These are phyloP conservation scores for Oryzias sinensis DNA, from an alignment of 2,797 vertebrate species.

Conservation along the genomic window DNA sequence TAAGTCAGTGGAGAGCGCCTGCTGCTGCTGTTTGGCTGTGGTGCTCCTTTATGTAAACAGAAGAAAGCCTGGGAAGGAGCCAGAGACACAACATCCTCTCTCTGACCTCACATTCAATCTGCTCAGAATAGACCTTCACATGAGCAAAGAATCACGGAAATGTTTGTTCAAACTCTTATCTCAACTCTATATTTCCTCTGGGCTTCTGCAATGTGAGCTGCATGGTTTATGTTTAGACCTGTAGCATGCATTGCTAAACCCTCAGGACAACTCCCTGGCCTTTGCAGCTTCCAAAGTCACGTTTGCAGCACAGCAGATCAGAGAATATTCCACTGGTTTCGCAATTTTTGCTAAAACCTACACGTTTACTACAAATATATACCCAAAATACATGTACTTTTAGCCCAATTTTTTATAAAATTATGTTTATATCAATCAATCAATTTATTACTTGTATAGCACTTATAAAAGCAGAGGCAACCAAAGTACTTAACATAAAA, in stretches of 20 bases:
- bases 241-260: conserved; percentile 48
- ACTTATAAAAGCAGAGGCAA: no score
- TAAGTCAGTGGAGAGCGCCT: not conserved
- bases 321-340: conserved; percentile 2
- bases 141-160: conserved; percentile 34
- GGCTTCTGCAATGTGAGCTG: conserved; percentile 36
- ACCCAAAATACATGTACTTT: no score
- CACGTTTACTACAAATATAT: not conserved
- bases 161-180: conserved; percentile 66
- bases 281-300: conserved; percentile 21
- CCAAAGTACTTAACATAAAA: no score
- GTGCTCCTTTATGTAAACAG: conserved; percentile 57
- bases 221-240: conserved; percentile 45
- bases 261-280: conserved; percentile 36
- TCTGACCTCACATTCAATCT: conserved; percentile 31
- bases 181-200: conserved; percentile 59
- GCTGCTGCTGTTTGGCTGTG: conserved; percentile 17
- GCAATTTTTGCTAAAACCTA: conserved; percentile 2
- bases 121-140: conserved; percentile 49
- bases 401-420: not conserved
- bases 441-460: no score
- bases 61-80: conserved; percentile 54
- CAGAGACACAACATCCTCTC: conserved; percentile 66
- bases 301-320: conserved; percentile 5
- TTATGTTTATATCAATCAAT: no score